Evolutionary conservation across 1,140 invertebrate genomes (phyloP), one percentile per base, ranked within the genome.

Genomic region (Propsilocerus akamusi): DNA sequence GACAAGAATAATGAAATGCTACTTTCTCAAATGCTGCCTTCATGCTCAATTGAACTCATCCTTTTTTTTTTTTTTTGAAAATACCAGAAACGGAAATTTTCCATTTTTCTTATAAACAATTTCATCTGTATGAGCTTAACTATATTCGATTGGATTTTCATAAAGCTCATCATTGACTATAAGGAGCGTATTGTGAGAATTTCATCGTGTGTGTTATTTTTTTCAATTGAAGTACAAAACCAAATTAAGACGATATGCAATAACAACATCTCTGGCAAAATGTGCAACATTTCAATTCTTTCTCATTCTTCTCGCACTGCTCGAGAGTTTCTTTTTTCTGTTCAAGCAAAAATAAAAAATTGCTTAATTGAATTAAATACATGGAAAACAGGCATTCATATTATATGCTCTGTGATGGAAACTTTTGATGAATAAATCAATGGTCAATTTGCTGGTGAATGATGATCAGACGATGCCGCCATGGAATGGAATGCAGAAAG

Each of bases 141-240:
- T n/a, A n/a, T n/a, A n/a, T n/a, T n/a, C n/a, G n/a, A n/a, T 11
- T 30, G 28, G 10, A 30, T n/a, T 41, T 41, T 41, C 17, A 20
- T 17, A 41, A 41, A 20, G 34, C 11, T 41, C 34, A 41, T 41
- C 14, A 41, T 20, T 8, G 34, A 14, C 17, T 41, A 20, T 20
- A 41, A 41, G 22, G 17, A 41, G 34, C 22, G 34, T 41, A 41
- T 41, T 41, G 34, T 41, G 34, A 41, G 34, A 41, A 41, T 20
- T 41, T 41, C 34, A 41, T 41, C 34, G 34, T 41, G 34, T 41
- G 34, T 41, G 34, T 20, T 41, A 41, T 41, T 41, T 41, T 41
- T n/a, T n/a, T n/a, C n/a, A n/a, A n/a, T n/a, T n/a, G n/a, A n/a
- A n/a, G n/a, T n/a, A n/a, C n/a, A n/a, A n/a, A n/a, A n/a, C n/a